phyloP scores from a whole-genome alignment of 2,888 invertebrate genomes.

The Synergus japonicus region DNA sequence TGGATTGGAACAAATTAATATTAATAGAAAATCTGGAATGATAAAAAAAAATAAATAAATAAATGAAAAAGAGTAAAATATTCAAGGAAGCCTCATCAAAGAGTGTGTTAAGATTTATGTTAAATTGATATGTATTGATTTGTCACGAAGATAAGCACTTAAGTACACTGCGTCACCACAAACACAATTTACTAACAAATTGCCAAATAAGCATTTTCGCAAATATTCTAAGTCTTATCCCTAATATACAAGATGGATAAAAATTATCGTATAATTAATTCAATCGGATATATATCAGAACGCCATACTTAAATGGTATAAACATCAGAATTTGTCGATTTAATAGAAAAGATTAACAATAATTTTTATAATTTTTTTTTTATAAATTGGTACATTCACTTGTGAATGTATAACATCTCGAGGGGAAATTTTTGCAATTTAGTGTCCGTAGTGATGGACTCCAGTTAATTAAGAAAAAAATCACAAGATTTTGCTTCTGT shows the following conservation, averaged over 20 bases:
- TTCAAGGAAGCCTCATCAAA: background rate
- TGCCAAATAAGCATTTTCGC: background rate
- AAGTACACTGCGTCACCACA: background rate
- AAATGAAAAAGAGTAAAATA: background rate
- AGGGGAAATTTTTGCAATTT: background rate
- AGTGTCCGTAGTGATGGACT: background rate
- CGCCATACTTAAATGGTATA: slow-evolving; percentile 11
- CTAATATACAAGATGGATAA: slow-evolving; percentile 5
- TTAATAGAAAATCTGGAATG: background rate
- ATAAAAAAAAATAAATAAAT: background rate
- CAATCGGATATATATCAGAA: background rate
- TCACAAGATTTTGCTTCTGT: too few relatives aligned
- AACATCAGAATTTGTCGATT: background rate
- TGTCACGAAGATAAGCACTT: slow-evolving; percentile 2
- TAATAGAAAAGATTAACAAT: slow-evolving; percentile 15
- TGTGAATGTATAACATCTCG: background rate
- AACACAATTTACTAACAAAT: background rate
- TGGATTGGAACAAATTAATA: background rate
- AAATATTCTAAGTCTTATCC: background rate
- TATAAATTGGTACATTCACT: slow-evolving; percentile 15
- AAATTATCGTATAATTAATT: background rate
- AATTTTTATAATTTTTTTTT: background rate
- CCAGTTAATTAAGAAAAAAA: background rate
- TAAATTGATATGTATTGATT: background rate
- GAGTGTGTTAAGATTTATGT: background rate